Conservation (phyloP, 1,140 invertebrate genomes). For the Drosophila subpulchrella region DNA sequence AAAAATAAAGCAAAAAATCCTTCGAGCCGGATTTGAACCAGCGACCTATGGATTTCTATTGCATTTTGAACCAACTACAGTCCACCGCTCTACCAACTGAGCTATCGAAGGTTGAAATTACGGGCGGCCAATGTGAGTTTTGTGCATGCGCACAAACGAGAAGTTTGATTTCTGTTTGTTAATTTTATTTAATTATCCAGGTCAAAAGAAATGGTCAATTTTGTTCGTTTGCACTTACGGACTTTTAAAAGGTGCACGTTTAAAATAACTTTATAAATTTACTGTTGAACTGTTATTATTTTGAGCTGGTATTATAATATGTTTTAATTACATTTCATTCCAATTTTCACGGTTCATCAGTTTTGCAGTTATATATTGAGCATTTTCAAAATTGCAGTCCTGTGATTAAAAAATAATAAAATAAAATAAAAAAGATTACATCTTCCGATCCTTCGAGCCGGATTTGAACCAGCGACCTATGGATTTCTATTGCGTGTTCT, state of each 20-base stretch:
- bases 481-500: constrained; percentile 84
- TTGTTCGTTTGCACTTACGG: neutral
- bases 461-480: constrained; percentile 90
- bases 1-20: constrained; percentile 75
- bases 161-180: neutral
- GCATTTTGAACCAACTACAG: constrained; percentile 86
- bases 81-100: constrained; percentile 96
- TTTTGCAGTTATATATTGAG: too few species aligned
- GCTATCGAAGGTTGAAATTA: constrained; percentile 88
- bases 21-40: constrained; percentile 90
- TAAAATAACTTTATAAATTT: too few species aligned
- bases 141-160: neutral
- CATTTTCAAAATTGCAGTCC: too few species aligned
- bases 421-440: neutral
- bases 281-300: too few species aligned
- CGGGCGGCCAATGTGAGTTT: neutral
- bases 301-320: too few species aligned
- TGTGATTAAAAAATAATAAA: too few species aligned
- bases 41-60: constrained; percentile 88
- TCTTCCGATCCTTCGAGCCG: constrained; percentile 87
- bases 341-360: too few species aligned
- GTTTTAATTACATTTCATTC: too few species aligned
- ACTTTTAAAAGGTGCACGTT: too few species aligned
- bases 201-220: neutral
- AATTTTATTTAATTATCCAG: neutral